Base-by-base conservation (phyloP, 2,888 invertebrate species). In the Aleiodes leptofemur region DNA sequence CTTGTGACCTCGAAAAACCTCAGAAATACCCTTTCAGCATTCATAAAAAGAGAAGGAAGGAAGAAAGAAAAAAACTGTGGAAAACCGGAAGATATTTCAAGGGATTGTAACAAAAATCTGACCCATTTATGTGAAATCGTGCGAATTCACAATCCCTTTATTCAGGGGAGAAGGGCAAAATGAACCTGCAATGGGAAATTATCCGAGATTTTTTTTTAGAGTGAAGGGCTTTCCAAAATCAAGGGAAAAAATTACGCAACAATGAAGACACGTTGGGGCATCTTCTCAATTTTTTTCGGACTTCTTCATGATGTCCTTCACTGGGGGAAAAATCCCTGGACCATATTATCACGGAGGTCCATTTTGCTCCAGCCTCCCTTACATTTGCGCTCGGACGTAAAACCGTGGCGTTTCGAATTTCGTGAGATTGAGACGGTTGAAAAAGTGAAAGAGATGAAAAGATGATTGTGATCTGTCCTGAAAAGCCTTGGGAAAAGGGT, bases 111-210 rank as follows among this genome's bases (percentile, higher is more conserved):
- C 34, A 53, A 66, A 71, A 72, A 53, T 59, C 11, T 78, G 78
- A 80, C 72, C 80, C 73, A 80, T 82, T 85, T 84, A 72, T 75
- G 76, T 78, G 81, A 84, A 83, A 83, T 84, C 77, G 78, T 76
- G 76, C 74, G 79, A 79, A 78, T 77, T 76, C 64, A 71, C 69
- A n/a, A 51, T 64, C 8, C 57, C 59, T 68, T 79, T 79, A 80
- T 82, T 83, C 23, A 23, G 23, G 2, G 23, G 23, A 23, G 23
- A 23, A 23, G 23, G 1, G 23, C 23, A 23, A 23, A 23, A 23
- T 23, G 23, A 23, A 23, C 23, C 23, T 23, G 23, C 23, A 2
- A 23, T 23, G 23, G 23, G 2, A 23, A 23, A 23, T 23, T 1
- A 23, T 23, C 23, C 23, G 23, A 23, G 23, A 23, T 23, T 23